Percentiles rank a stretch among this genome's conserved stretches.
Conservation (phyloP, 2,113 vertebrate species). For the Sturnus vulgaris region DNA sequence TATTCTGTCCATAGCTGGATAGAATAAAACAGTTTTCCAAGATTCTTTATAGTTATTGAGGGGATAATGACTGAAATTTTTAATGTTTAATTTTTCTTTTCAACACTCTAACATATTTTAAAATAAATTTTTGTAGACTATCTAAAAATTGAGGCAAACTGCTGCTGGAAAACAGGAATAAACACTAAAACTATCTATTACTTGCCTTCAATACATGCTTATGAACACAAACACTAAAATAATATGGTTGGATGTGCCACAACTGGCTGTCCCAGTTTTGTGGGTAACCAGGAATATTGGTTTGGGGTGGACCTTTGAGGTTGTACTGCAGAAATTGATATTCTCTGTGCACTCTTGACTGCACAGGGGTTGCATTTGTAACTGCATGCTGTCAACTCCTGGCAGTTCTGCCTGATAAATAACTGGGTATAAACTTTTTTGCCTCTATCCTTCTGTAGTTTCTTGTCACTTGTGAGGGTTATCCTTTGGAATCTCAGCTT, state of each 20-base stretch:
- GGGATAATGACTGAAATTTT: not conserved
- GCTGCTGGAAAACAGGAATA: not conserved
- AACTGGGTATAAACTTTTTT: not conserved
- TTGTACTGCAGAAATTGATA: not conserved
- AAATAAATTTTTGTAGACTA: not conserved
- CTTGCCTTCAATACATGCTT: not conserved
- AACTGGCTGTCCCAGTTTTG: not conserved
- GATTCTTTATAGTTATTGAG: not conserved
- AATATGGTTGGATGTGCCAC: not conserved
- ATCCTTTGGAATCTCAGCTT: not conserved
- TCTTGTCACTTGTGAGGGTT: not conserved
- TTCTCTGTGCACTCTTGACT: not conserved
- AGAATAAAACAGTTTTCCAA: not conserved
- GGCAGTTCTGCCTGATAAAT: not conserved
- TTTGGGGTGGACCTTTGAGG: not conserved
- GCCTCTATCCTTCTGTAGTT: not conserved
- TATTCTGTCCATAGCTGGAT: not conserved
- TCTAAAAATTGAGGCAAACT: not conserved
- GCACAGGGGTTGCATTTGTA: not conserved
- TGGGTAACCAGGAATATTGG: not conserved
- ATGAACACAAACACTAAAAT: not conserved
- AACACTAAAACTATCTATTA: not conserved
- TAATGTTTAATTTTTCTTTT: not conserved
- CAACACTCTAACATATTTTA: not conserved
- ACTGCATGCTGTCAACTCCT: not conserved